Evolutionary conservation across 35 echinoderm and acorn worm genomes (phyloP).

Genomic region (Ptychodera flava): DNA sequence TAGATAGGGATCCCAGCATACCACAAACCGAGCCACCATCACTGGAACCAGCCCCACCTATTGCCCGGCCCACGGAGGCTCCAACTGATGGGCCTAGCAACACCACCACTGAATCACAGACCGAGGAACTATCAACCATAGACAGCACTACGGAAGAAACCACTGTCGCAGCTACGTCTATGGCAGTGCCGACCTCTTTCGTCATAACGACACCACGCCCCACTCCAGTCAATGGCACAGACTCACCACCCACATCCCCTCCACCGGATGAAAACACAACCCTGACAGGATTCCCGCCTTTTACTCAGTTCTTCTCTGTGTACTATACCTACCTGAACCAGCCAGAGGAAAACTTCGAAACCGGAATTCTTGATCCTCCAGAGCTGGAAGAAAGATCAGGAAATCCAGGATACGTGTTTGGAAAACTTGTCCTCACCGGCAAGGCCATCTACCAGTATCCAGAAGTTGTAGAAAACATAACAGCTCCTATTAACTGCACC

Average conservation of each 20-base stretch:
- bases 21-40: background rate
- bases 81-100: background rate
- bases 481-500: conserved; percentile 40
- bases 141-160: background rate
- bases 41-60: background rate
- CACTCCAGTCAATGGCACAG: background rate
- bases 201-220: background rate
- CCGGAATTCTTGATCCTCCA: conserved; percentile 5
- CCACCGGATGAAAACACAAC: background rate
- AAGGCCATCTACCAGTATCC: conserved; percentile 15
- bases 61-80: background rate
- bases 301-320: conserved; percentile 52
- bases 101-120: background rate
- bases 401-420: conserved; percentile 79
- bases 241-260: background rate
- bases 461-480: conserved; percentile 14
- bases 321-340: conserved; percentile 55
- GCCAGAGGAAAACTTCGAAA: conserved; percentile 8
- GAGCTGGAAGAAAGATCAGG: conserved; percentile 33
- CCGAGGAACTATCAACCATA: background rate
- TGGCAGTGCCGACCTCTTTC: background rate
- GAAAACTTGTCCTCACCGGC: conserved; percentile 55
- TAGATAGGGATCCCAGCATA: background rate
- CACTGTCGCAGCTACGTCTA: background rate
- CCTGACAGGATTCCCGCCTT: background rate